Conservation (phyloP, 2,888 invertebrate species). For the Amphipyra tragopoginis region DNA sequence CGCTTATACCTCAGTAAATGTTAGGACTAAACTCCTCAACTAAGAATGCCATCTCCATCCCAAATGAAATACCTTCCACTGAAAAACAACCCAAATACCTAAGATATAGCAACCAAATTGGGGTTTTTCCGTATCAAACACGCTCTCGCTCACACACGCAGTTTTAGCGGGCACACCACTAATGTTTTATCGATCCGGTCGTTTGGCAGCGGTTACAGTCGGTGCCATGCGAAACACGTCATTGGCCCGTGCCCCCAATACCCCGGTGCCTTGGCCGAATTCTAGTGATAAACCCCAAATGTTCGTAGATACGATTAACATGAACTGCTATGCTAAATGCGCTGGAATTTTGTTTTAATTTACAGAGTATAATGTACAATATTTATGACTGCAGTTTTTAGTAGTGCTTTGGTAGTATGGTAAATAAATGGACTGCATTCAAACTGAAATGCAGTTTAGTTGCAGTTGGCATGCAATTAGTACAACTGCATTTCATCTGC, state of each 20-base stretch:
- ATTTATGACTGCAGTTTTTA: constrained; percentile 24
- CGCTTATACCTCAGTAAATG: too few relatives aligned
- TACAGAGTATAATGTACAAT: constrained; percentile 28
- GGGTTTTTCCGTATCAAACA: background rate
- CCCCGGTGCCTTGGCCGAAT: constrained; percentile 44
- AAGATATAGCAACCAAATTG: background rate
- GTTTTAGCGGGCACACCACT: constrained; percentile 66
- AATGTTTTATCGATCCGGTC: constrained; percentile 81
- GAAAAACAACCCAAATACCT: background rate
- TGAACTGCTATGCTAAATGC: constrained; percentile 36
- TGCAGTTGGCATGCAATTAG: too few relatives aligned
- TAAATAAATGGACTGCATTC: too few relatives aligned
- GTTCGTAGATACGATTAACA: constrained; percentile 42
- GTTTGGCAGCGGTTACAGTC: constrained; percentile 83
- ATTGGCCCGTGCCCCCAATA: constrained; percentile 63
- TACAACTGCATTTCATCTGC: too few relatives aligned
- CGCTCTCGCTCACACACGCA: constrained; percentile 34
- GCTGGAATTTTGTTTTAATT: constrained; percentile 28
- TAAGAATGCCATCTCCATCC: too few relatives aligned
- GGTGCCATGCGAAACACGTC: constrained; percentile 79
- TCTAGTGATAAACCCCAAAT: constrained; percentile 53
- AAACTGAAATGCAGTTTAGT: too few relatives aligned
- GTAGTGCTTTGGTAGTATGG: too few relatives aligned
- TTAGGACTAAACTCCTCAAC: too few relatives aligned
- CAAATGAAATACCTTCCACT: background rate